Evolutionary conservation across 2,888 invertebrate species (phyloP).

Genomic region (Zootermopsis nevadensis): DNA sequence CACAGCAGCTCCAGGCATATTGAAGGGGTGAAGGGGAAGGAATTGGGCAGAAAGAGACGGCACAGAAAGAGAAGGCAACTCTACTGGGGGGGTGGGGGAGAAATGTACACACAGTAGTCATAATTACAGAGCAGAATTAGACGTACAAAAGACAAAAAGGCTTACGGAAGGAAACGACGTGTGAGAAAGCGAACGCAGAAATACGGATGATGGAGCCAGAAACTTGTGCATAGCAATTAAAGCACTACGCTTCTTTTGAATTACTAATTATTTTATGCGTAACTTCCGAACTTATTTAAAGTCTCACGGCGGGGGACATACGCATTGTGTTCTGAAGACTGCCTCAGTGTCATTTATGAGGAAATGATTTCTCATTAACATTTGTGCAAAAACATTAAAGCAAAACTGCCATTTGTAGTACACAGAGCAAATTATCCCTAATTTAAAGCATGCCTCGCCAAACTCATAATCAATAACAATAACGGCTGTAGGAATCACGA

Average conservation of each 20-base stretch:
- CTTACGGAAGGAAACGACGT: conserved; percentile 7
- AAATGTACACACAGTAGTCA: conserved; percentile 9
- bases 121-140: conserved; percentile 36
- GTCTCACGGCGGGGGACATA: no score
- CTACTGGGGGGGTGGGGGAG: neutral
- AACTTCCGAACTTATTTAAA: no score
- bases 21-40: conserved; percentile 18
- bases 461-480: no score
- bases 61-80: conserved; percentile 25
- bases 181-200: neutral
- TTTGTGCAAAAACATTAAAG: no score
- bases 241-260: no score
- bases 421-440: no score
- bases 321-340: no score
- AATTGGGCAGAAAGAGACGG: conserved; percentile 16
- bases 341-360: no score
- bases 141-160: conserved; percentile 21
- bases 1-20: conserved; percentile 37
- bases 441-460: no score
- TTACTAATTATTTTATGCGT: no score
- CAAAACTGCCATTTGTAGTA: no score
- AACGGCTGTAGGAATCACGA: neutral
- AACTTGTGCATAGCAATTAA: neutral
- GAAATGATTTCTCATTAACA: no score
- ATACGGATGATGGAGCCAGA: neutral